Percentiles rank a stretch among this genome's conserved stretches.
Evolutionary conservation across 1,140 invertebrate genomes (phyloP).

Genomic region (Whitmania pigra): DNA sequence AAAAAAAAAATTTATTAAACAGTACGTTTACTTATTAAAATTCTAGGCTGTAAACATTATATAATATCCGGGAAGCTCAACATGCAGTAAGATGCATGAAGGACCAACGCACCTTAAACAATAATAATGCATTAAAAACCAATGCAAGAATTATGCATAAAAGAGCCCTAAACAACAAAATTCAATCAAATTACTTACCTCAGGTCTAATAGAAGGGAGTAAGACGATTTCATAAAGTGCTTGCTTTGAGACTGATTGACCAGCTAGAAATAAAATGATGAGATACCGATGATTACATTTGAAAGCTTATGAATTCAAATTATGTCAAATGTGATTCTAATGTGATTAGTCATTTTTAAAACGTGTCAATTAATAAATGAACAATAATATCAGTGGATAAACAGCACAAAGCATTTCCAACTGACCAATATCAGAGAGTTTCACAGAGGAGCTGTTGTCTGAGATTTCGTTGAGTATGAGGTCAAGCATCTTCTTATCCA

Average conservation of each 20-base stretch:
- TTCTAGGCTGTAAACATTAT: background rate
- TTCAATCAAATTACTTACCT: conserved; percentile 29
- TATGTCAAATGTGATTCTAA: background rate
- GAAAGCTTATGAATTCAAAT: background rate
- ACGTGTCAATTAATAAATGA: too few species aligned
- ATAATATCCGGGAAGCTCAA: background rate
- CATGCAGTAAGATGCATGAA: background rate
- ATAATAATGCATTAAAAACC: background rate
- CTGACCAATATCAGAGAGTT: conserved; percentile 39
- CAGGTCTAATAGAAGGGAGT: conserved; percentile 40
- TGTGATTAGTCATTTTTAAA: too few species aligned
- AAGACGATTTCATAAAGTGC: conserved; percentile 42
- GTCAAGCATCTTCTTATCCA: conserved; percentile 40
- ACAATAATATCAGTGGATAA: background rate
- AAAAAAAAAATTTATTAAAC: too few species aligned
- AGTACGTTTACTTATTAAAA: background rate
- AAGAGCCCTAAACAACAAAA: background rate
- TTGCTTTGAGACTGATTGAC: conserved; percentile 39
- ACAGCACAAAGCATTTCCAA: background rate
- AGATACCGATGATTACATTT: background rate
- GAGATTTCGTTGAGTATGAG: conserved; percentile 41
- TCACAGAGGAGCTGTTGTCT: conserved; percentile 35
- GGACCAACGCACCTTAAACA: background rate
- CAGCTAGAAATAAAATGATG: conserved; percentile 30
- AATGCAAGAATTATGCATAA: background rate